Evolutionary conservation across 2,113 vertebrate species (phyloP).

Genomic region (zebrafish (Danio rerio)): GRCz12tu NC_133191.1:23813001-23813500

Average conservation of each 20-base stretch:
- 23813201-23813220: neutral
- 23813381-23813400: neutral
- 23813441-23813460: neutral
- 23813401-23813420: neutral
- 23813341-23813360: neutral
- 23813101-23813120: too few species aligned
- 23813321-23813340: neutral
- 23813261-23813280: neutral
- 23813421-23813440: too few species aligned
- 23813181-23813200: neutral
- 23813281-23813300: neutral
- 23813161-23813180: too few species aligned
- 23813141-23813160: neutral
- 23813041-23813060: too few species aligned
- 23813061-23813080: too few species aligned
- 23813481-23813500: neutral
- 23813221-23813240: neutral
- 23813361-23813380: neutral
- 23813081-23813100: too few species aligned
- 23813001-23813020: too few species aligned
- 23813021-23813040: too few species aligned
- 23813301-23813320: neutral
- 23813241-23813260: neutral
- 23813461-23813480: neutral
- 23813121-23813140: too few species aligned